Base-by-base conservation (phyloP, 2,888 invertebrate species). In the Agrochola circellaris region DNA sequence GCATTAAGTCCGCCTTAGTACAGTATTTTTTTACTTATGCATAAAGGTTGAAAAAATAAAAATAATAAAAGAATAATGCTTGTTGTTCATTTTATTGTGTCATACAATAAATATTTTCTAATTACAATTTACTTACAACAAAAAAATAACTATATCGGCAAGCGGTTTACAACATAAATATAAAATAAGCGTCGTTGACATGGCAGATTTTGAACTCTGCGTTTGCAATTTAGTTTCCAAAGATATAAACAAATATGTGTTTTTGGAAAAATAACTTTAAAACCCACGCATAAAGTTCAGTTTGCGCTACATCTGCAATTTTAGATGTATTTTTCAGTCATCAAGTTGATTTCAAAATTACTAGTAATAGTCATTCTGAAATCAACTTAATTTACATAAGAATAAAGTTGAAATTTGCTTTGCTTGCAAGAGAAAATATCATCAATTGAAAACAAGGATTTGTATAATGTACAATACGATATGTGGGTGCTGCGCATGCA, bases 61-160 rank as follows among this genome's bases (percentile, higher is more conserved):
- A 7, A 8, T 58, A 58, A 67, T 23, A 70, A 17, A 65, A 48
- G 0, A 61, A 60, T 11, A 61, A 38, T 54, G 15, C n/a, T 69
- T 69, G 20, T 69, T 78, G 60, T 65, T 81, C 64, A 56, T 4
- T 81, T 77, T 79, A 75, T 74, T 79, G 54, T 15, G 64, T 64
- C 26, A 65, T 17, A 73, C 51, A 74, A 76, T 69, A 42, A 56
- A 75, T 54, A 11, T 38, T 65, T 23, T 20, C 2, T 17, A 60
- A 70, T 68, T 56, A 80, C 11, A 74, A 58, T 66, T 38, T 1
- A 64, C n/a, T 62, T 51, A 67, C 58, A 68, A 38, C 15, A 60
- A 64, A 73, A 74, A 74, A 60, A 74, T 64, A 72, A 76, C n/a
- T 73, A 73, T 38, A 56, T 56, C 68, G 75, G 84, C 86, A 84